phyloP scores from a whole-genome alignment of 2,797 vertebrate genomes.

The Antrozous pallidus region DNA sequence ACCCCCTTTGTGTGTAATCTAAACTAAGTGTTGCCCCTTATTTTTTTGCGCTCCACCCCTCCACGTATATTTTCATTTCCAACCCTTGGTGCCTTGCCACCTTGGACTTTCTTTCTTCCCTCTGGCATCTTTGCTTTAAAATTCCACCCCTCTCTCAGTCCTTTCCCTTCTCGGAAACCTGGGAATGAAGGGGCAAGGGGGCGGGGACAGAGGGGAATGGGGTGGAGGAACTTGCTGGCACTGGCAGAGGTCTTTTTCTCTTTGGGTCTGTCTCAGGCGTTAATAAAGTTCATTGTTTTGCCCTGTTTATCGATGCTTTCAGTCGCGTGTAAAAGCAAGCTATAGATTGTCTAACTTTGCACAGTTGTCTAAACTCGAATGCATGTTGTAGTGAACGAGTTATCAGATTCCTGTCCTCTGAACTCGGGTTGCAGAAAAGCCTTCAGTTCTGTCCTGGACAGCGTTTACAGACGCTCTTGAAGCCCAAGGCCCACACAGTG shows the following conservation, averaged over 20 bases:
- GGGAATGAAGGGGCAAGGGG: background rate
- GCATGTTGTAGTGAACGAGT: constrained; percentile 25
- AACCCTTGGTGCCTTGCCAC: background rate
- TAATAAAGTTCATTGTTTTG: constrained; percentile 67
- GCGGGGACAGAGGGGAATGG: background rate
- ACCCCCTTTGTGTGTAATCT: background rate
- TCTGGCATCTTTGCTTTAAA: background rate
- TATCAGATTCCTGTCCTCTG: constrained; percentile 33
- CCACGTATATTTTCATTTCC: constrained; percentile 12
- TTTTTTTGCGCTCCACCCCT: constrained; percentile 10
- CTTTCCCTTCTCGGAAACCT: background rate
- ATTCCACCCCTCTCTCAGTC: background rate
- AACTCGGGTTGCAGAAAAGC: constrained; percentile 47
- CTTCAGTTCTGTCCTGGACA: constrained; percentile 58
- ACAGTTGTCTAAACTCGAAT: constrained; percentile 54
- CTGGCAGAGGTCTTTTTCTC: constrained; percentile 35
- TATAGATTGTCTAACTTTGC: constrained; percentile 61
- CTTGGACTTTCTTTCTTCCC: background rate
- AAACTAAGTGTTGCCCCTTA: constrained; percentile 20
- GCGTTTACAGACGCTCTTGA: constrained; percentile 68
- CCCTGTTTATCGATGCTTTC: constrained; percentile 62
- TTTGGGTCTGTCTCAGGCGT: constrained; percentile 48
- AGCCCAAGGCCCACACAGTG: constrained; percentile 70
- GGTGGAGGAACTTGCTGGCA: background rate
- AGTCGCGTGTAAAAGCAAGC: constrained; percentile 65